Evolutionary conservation across 2,888 invertebrate genomes (phyloP).

Genomic region (Campoletis raptor): DNA sequence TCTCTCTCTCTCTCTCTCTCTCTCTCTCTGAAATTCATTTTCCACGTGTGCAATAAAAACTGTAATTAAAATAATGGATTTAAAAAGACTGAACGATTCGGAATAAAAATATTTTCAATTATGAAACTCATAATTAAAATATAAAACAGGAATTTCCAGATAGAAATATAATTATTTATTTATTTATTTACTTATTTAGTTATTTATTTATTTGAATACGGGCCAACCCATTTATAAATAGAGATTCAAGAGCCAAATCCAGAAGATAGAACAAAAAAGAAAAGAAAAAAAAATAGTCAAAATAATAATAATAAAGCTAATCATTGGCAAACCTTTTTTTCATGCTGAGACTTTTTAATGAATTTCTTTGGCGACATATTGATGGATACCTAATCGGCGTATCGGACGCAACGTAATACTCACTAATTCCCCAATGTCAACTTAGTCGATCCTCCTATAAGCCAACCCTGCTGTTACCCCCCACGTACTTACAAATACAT

Average conservation of each 20-base stretch:
- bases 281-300: no score
- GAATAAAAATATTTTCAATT: not conserved
- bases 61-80: not conserved
- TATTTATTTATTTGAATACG: no score
- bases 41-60: not conserved
- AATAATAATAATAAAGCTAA: no score
- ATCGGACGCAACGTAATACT: conserved; percentile 44
- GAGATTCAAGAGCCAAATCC: no score
- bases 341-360: conserved; percentile 33
- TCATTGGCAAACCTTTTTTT: not conserved
- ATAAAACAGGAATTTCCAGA: not conserved
- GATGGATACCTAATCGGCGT: conserved; percentile 20
- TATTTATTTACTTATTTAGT: no score
- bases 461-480: conserved; percentile 42
- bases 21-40: no score
- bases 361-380: conserved; percentile 35
- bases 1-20: no score
- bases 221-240: no score
- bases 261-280: no score
- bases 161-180: not conserved
- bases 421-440: conserved; percentile 32
- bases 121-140: not conserved
- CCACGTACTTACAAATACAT: not conserved
- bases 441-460: conserved; percentile 50
- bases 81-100: not conserved